Percentiles rank a stretch among this genome's conserved stretches.
Evolutionary conservation across 2,888 invertebrate species (phyloP).

Genomic region (Myathropa florea): DNA sequence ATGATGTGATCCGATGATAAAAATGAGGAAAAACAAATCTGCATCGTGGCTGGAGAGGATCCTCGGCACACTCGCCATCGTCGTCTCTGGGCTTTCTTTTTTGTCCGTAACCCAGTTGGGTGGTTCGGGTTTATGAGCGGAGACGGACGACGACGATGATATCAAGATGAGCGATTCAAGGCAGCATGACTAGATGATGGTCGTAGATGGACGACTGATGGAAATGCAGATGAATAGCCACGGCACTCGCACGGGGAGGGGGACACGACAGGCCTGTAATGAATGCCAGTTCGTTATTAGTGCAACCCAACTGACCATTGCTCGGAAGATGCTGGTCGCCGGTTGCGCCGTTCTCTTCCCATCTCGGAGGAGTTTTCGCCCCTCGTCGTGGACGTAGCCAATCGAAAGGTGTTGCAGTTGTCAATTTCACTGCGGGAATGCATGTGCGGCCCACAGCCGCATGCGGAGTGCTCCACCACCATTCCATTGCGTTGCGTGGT

Average conservation of each 20-base stretch:
- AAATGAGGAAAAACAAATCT: conserved; percentile 47
- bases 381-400: background rate
- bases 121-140: conserved; percentile 32
- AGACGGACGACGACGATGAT: conserved; percentile 46
- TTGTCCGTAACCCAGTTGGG: conserved; percentile 46
- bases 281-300: conserved; percentile 69
- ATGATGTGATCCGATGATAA: conserved; percentile 66
- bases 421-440: conserved; percentile 68
- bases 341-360: background rate
- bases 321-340: background rate
- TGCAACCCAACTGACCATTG: conserved; percentile 65
- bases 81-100: conserved; percentile 33
- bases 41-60: conserved; percentile 10
- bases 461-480: too few species aligned
- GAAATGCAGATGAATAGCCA: conserved; percentile 67
- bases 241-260: background rate
- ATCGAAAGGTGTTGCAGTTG: conserved; percentile 69
- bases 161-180: conserved; percentile 47
- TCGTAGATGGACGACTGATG: conserved; percentile 64
- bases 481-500: conserved; percentile 45
- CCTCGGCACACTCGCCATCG: background rate
- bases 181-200: conserved; percentile 65
- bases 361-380: background rate
- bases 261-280: conserved; percentile 63
- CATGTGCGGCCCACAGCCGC: conserved; percentile 15